Evolutionary conservation across 2,797 vertebrate genomes (phyloP).

Genomic region (Lerista edwardsae): DNA sequence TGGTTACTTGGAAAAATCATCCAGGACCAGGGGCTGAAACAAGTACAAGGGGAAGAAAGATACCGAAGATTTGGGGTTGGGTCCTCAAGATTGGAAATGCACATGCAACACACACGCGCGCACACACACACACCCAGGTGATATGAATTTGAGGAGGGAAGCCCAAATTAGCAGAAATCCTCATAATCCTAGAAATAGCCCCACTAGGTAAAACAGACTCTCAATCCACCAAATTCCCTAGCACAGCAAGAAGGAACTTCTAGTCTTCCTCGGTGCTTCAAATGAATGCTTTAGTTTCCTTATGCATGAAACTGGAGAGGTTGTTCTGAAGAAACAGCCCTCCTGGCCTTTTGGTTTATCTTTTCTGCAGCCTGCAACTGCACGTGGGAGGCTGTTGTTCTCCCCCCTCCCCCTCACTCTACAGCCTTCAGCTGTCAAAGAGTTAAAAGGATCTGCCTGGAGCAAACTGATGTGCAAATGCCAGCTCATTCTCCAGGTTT

Average conservation of each 20-base stretch:
- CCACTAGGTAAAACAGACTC: background rate
- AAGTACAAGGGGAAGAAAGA: no score
- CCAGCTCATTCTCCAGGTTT: constrained; percentile 4
- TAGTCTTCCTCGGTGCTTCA: background rate
- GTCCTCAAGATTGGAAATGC: background rate
- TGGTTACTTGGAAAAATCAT: background rate
- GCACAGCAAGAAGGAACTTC: no score
- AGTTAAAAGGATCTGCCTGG: constrained; percentile 7
- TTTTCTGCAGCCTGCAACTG: background rate
- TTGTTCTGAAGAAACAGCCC: background rate
- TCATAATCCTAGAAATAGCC: background rate
- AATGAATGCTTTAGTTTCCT: background rate
- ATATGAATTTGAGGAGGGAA: background rate
- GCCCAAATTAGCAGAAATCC: background rate
- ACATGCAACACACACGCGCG: no score
- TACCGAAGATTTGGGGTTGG: no score
- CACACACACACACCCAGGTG: background rate
- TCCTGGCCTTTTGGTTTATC: background rate
- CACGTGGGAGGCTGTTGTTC: background rate
- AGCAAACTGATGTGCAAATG: constrained; percentile 41
- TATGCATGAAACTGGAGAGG: background rate
- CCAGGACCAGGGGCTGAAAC: background rate
- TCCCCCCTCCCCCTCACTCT: no score
- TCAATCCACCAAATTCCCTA: background rate
- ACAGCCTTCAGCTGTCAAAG: background rate